These are phyloP conservation scores for Lagodon rhomboides DNA, from an alignment of 2,797 vertebrate species.

Conservation along the genomic window DNA sequence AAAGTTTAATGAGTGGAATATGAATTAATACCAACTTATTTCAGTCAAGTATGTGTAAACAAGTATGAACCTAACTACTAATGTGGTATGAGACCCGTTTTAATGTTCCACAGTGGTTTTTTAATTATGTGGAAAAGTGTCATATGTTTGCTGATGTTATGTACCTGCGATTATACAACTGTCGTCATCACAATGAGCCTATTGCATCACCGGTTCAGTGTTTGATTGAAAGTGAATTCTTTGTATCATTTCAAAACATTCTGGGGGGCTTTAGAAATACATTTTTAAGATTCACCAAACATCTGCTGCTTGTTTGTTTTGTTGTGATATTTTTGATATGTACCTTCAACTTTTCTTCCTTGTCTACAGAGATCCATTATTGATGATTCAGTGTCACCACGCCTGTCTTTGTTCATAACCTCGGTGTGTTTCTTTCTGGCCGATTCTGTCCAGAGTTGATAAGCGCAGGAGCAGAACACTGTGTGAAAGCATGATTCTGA, in stretches of 20 bases:
- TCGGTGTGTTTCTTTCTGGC: slow-evolving; percentile 1
- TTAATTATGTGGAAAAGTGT: not conserved
- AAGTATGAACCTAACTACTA: slow-evolving; percentile 17
- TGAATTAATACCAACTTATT: slow-evolving; percentile 10
- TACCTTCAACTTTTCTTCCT: slow-evolving; percentile 27
- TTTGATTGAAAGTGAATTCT: slow-evolving; percentile 1
- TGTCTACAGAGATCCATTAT: slow-evolving; percentile 6
- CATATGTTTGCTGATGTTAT: slow-evolving; percentile 6
- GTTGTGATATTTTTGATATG: slow-evolving; percentile 12
- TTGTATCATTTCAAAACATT: slow-evolving; percentile 10
- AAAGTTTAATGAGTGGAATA: slow-evolving; percentile 16
- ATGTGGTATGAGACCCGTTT: not conserved
- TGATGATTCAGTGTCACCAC: slow-evolving; percentile 33
- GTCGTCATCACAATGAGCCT: not conserved
- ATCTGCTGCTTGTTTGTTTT: not conserved
- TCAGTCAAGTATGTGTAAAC: slow-evolving; percentile 11
- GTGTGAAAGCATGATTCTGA: not conserved
- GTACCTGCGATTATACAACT: not conserved
- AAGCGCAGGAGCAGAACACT: not conserved
- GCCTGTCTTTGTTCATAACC: slow-evolving; percentile 17
- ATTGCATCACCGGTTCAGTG: not conserved
- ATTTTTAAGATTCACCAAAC: slow-evolving; percentile 24
- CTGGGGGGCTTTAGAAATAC: slow-evolving; percentile 21
- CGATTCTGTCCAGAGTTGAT: not conserved
- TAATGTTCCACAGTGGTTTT: not conserved